phyloP scores from a whole-genome alignment of 2,888 invertebrate species.

The Tupiocoris notatus region DNA sequence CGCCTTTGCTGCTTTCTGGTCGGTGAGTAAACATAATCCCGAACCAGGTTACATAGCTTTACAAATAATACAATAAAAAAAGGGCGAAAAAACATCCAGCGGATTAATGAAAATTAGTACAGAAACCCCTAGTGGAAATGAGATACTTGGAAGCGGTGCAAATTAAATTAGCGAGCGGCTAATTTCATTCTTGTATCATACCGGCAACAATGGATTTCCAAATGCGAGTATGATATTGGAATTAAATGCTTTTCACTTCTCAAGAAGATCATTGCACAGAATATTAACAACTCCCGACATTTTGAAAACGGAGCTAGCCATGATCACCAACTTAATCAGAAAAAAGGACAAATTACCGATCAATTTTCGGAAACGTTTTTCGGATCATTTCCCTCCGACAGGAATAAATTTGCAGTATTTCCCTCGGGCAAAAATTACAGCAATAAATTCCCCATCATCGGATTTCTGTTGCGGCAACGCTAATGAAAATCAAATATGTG shows the following conservation, averaged over 20 bases:
- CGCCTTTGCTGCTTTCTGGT: not conserved
- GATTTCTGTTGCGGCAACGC: too few species aligned
- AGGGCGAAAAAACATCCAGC: too few species aligned
- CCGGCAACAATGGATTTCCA: too few species aligned
- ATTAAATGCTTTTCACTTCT: not conserved
- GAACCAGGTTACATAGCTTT: not conserved
- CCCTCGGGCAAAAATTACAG: not conserved
- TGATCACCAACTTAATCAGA: too few species aligned
- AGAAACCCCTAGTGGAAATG: not conserved
- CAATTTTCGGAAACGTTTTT: not conserved
- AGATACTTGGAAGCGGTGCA: too few species aligned
- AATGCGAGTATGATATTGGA: too few species aligned
- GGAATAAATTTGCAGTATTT: not conserved
- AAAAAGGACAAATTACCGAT: too few species aligned
- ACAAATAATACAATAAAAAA: not conserved
- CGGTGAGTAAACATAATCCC: not conserved
- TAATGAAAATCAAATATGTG: not conserved
- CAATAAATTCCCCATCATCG: not conserved
- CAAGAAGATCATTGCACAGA: not conserved
- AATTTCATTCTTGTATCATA: too few species aligned
- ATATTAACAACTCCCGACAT: too few species aligned
- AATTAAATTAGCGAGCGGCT: too few species aligned
- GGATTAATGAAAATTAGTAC: not conserved
- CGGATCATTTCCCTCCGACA: not conserved
- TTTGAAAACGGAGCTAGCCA: too few species aligned